A percentile compares a stretch with the other conserved stretches of the same genome.
These are phyloP conservation scores for Pygoscelis antarcticus DNA, from an alignment of 2,113 vertebrate species.

Conservation along the genomic window DNA sequence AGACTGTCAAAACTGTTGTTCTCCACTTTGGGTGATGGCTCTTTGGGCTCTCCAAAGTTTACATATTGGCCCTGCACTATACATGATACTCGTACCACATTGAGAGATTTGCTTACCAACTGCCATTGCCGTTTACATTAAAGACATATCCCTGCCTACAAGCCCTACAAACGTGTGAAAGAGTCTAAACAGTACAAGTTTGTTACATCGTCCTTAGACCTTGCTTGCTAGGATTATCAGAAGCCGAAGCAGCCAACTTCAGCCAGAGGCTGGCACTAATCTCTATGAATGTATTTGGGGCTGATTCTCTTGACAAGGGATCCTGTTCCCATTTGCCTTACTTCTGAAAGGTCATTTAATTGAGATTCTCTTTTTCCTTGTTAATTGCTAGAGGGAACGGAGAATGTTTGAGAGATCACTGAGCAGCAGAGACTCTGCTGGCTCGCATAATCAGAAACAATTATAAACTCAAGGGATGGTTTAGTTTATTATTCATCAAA, in stretches of 20 bases:
- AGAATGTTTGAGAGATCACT: neutral
- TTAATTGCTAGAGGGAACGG: neutral
- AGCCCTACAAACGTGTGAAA: accelerated
- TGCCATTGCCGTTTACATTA: neutral
- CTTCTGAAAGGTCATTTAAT: neutral
- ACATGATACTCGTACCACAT: accelerated
- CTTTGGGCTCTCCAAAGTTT: neutral
- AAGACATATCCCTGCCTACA: neutral
- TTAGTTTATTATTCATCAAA: neutral
- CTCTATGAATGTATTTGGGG: neutral
- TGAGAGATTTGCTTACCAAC: neutral
- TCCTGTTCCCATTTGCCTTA: neutral
- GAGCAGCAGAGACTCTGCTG: neutral
- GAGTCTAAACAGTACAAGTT: neutral
- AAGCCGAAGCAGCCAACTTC: neutral
- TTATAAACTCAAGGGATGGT: neutral
- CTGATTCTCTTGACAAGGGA: neutral
- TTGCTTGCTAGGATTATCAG: neutral
- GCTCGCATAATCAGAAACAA: neutral
- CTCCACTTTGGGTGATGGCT: neutral
- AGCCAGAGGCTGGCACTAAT: neutral
- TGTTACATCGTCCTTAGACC: neutral
- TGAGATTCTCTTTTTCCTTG: neutral
- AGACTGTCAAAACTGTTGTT: neutral
- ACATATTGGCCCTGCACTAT: neutral